phyloP scores from a whole-genome alignment of 2,797 vertebrate genomes.

The Rhadinocentrus ornatus region DNA sequence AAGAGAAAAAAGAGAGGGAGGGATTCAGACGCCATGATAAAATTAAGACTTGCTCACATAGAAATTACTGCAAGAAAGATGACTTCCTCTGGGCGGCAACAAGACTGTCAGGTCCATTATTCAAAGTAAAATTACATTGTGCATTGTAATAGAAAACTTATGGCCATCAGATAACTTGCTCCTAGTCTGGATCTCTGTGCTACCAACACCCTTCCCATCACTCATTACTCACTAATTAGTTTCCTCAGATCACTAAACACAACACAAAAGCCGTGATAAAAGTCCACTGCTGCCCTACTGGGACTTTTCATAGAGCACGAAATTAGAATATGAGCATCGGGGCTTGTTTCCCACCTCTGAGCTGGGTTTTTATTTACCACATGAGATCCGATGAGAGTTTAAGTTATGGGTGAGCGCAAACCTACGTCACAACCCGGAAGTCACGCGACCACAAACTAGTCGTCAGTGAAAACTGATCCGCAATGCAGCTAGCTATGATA shows the following conservation, averaged over 20 bases:
- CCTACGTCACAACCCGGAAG: too few relatives aligned
- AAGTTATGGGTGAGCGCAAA: too few relatives aligned
- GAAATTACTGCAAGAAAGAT: conserved; percentile 22
- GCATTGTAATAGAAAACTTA: conserved; percentile 39
- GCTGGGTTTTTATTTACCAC: conserved; percentile 48
- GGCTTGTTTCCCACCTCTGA: conserved; percentile 38
- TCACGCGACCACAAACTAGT: too few relatives aligned
- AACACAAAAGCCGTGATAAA: conserved; percentile 34
- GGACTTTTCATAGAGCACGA: conserved; percentile 20
- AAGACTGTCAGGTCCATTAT: conserved; percentile 22
- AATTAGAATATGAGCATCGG: conserved; percentile 32
- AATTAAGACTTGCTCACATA: conserved; percentile 1
- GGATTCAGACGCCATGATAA: conserved; percentile 4
- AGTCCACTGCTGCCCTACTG: conserved; percentile 17
- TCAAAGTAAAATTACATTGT: conserved; percentile 45
- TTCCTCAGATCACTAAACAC: conserved; percentile 51
- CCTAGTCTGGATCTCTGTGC: conserved; percentile 58
- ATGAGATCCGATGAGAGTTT: conserved; percentile 60
- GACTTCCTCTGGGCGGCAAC: conserved; percentile 32
- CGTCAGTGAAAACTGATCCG: too few relatives aligned
- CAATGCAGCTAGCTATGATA: too few relatives aligned
- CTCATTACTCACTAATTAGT: conserved; percentile 58
- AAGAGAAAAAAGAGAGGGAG: conserved; percentile 8
- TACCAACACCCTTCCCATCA: conserved; percentile 50
- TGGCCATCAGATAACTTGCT: conserved; percentile 46